These are phyloP conservation scores for Drosophila phalerata DNA, from an alignment of 2,888 invertebrate genomes.

Conservation along the genomic window DNA sequence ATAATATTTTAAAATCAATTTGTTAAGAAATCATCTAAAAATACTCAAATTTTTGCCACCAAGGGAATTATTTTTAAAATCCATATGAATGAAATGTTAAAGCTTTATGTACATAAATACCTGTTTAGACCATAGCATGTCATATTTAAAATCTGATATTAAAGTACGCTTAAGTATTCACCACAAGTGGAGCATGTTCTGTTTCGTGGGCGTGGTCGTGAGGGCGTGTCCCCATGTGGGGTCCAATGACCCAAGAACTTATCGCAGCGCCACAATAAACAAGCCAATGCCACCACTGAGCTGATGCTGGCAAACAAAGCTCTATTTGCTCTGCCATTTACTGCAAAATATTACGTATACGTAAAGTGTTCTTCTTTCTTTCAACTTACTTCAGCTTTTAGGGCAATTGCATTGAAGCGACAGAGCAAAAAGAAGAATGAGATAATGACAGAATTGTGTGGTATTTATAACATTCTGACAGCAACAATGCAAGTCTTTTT, in stretches of 20 bases:
- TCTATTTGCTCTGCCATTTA: constrained; percentile 64
- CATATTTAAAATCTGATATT: constrained; percentile 4
- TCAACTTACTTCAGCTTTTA: constrained; percentile 23
- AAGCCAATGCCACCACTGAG: constrained; percentile 60
- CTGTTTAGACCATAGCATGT: too few relatives aligned
- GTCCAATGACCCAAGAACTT: constrained; percentile 61
- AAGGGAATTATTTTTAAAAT: too few relatives aligned
- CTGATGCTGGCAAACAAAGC: constrained; percentile 67
- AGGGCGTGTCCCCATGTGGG: constrained; percentile 14
- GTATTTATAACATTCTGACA: constrained; percentile 43
- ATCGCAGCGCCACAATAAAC: constrained; percentile 68
- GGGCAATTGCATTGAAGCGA: constrained; percentile 42
- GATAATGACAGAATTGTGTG: constrained; percentile 36
- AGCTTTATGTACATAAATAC: neutral
- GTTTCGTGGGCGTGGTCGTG: neutral
- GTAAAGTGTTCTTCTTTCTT: constrained; percentile 42
- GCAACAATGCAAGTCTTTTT: constrained; percentile 54
- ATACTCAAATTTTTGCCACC: too few relatives aligned
- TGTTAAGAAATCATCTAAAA: too few relatives aligned
- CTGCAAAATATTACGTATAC: constrained; percentile 69
- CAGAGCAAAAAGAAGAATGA: constrained; percentile 20
- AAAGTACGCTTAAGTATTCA: constrained; percentile 14
- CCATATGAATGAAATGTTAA: too few relatives aligned
- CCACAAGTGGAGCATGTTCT: constrained; percentile 16
- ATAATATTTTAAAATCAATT: too few relatives aligned